Conservation (phyloP, 2,888 invertebrate species). For the Pheosia gnoma region DNA sequence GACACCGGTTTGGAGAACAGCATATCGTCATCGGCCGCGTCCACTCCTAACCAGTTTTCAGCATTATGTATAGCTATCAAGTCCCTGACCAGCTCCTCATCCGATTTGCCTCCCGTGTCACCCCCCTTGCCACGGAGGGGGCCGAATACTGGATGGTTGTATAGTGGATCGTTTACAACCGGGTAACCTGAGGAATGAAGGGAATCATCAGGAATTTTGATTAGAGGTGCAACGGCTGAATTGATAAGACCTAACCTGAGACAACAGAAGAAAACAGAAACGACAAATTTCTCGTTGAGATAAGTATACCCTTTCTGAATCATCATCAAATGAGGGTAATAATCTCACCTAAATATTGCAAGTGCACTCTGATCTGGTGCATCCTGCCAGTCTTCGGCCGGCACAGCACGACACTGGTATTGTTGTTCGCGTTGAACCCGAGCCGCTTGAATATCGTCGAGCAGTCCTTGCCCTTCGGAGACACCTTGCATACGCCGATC, state of each 20-base stretch:
- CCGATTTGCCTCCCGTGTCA: conserved; percentile 93
- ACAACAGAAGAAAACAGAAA: too few species aligned
- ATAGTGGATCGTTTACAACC: conserved; percentile 98
- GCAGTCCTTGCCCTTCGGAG: conserved; percentile 96
- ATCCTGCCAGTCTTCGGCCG: conserved; percentile 98
- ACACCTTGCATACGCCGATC: conserved; percentile 97
- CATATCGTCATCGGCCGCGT: conserved; percentile 93
- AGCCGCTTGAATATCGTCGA: conserved; percentile 95
- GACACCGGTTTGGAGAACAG: conserved; percentile 90
- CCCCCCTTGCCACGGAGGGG: conserved; percentile 95
- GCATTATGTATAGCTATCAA: conserved; percentile 96
- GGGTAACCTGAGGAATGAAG: conserved; percentile 90
- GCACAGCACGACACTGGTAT: conserved; percentile 96
- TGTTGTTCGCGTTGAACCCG: conserved; percentile 94
- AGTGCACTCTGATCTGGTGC: conserved; percentile 99
- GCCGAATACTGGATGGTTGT: conserved; percentile 98
- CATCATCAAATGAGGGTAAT: background rate
- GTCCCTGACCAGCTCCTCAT: conserved; percentile 94
- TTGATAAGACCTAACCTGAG: background rate
- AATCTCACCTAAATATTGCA: conserved; percentile 95
- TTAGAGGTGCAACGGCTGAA: too few species aligned
- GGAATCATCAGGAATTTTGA: background rate
- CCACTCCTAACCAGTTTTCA: conserved; percentile 96
- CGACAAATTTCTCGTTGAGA: too few species aligned
- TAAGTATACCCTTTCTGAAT: background rate